phyloP scores from a whole-genome alignment of 2,797 vertebrate species.

The Oreochromis mossambicus region DNA sequence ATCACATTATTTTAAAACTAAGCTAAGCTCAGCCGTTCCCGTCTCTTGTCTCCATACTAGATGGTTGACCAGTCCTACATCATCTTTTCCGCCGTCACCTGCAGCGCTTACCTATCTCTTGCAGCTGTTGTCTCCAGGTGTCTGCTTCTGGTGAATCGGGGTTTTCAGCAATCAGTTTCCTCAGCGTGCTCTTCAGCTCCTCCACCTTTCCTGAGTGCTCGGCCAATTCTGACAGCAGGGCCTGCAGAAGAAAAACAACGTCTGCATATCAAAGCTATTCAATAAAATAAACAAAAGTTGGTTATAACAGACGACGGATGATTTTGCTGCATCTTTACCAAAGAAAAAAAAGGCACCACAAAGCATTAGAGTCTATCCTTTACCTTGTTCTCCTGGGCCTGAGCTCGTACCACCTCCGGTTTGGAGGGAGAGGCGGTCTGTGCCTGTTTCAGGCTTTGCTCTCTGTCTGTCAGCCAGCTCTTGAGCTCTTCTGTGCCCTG shows the following conservation, averaged over 20 bases:
- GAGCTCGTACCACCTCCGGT: constrained; percentile 84
- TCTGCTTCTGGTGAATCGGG: constrained; percentile 90
- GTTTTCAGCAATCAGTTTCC: constrained; percentile 84
- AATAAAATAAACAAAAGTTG: accelerated
- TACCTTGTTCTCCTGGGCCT: constrained; percentile 95
- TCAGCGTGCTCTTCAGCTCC: constrained; percentile 85
- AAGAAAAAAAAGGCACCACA: neutral
- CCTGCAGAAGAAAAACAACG: constrained; percentile 66
- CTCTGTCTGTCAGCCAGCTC: constrained; percentile 86
- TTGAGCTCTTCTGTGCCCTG: constrained; percentile 77
- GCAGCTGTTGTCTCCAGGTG: constrained; percentile 88
- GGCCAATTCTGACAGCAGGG: constrained; percentile 86
- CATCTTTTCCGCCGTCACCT: neutral
- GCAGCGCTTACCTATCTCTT: constrained; percentile 85
- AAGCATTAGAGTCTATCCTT: neutral
- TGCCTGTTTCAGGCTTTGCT: constrained; percentile 72
- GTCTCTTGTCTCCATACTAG: accelerated
- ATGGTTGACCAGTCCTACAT: accelerated
- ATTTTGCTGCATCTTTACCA: neutral
- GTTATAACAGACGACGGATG: neutral
- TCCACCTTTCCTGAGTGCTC: constrained; percentile 89
- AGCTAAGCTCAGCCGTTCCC: neutral
- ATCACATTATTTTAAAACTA: neutral
- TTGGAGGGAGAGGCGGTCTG: constrained; percentile 84
- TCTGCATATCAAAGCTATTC: neutral